Base-by-base conservation (phyloP, 2,113 vertebrate species). In the Entelurus aequoreus region DNA sequence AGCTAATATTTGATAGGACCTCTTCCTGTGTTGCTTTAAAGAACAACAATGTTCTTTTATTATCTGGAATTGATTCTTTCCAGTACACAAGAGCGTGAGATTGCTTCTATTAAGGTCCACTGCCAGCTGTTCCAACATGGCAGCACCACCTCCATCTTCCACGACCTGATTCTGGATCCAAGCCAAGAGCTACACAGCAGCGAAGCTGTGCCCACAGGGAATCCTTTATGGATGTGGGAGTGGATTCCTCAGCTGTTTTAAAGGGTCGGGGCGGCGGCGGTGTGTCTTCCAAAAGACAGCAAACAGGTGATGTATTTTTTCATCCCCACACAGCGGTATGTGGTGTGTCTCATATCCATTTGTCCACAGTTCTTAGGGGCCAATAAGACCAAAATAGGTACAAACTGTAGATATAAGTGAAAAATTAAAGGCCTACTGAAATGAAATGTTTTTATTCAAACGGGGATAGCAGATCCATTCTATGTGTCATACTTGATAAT, bases 111-210 rank as follows among this genome's bases (percentile, higher is more conserved):
- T 68, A 7, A 68, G 70, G 68, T 67, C 72, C 44, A 57, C 55
- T 8, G 19, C 67, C 72, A 78, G 77, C 69, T 82, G 75, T 70
- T 70, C 16, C 63, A 47, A 15, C 55, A 35, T 4, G 19, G 48
- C 6, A 2, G 46, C 62, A 13, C 53, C 53, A n/a, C 44, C 51
- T 69, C 3, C 50, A 8, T 16, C 51, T 56, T 54, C 16, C 44
- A 38, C 57, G 70, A 62, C 46, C 49, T 54, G 4, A 64, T 62
- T 60, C 42, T 77, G 80, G 76, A 71, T 67, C 68, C 8, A 53
- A 52, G 65, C 77, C 82, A 82, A 66, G 36, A 74, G 66, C 76
- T 72, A 46, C 76, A 75, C 67, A 5, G 5, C 8, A 54, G 35
- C 61, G 62, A 65, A 19, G 5, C 71, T 61, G 54, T 64, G 57